Evolutionary conservation across 2,113 vertebrate genomes (phyloP), one percentile per base, ranked within the genome.

Genomic region (Sakesphorus luctuosus): DNA sequence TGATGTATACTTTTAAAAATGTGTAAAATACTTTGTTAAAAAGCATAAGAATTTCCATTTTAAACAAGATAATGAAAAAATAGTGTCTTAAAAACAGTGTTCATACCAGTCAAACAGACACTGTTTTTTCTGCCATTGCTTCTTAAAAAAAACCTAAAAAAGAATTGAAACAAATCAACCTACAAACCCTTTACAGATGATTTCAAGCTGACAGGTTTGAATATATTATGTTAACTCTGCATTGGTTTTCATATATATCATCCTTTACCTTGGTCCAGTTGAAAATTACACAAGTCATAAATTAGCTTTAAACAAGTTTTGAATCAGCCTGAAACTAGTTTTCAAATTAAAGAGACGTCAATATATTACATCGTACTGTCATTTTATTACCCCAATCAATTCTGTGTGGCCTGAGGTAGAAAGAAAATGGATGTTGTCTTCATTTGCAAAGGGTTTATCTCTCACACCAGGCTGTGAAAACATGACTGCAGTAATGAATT

Each of bases 361-460:
- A 90, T 98, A 98, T 98, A 99, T 99, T 98, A 98, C 95, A 97
- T 94, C 87, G 94, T 96, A 97, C 97, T 98, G 98, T 98, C 98
- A 98, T 98, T 99, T 99, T 99, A 99, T 98, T 98, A 98, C 98
- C 94, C 96, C 97, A 98, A 99, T 99, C 98, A 99, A 98, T 99
- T 98, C 96, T 96, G 92, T 71, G 88, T 98, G 98, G 98, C 98
- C 97, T 66, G 94, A 97, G 97, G 98, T 97, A 97, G 97, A 97
- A 97, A 97, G 84, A 97, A 98, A 98, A 98, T 97, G 98, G 97
- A 98, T 96, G 97, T 97, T 96, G 97, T 98, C 98, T 98, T 98
- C 97, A 98, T 98, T 97, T 98, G 97, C 98, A 94, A 61, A 96
- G 97, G 98, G 98, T 99, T 99, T 99, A 99, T 99, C 99, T 99